Evolutionary conservation across 2,888 invertebrate species (phyloP).

Genomic region (Tachina lurida): DNA sequence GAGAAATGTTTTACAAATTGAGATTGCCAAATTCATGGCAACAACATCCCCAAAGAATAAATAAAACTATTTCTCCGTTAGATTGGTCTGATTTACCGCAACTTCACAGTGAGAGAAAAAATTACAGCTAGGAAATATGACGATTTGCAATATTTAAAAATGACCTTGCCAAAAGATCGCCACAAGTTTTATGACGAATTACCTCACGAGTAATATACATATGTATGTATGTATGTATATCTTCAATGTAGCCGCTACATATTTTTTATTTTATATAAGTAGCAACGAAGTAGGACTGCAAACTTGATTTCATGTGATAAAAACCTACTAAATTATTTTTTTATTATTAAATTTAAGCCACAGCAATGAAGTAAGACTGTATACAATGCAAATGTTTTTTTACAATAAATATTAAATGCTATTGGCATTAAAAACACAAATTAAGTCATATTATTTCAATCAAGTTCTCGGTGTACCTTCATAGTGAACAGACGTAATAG

Average conservation of each 20-base stretch:
- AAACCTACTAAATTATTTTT: not conserved
- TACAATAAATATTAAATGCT: conserved; percentile 1
- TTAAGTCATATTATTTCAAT: too few species aligned
- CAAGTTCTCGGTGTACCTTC: too few species aligned
- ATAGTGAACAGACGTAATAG: too few species aligned
- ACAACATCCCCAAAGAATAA: too few species aligned
- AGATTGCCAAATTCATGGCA: too few species aligned
- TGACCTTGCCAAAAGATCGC: conserved; percentile 2
- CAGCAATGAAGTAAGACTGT: conserved; percentile 8
- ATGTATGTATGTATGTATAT: too few species aligned
- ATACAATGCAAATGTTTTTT: conserved; percentile 1
- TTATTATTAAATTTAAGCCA: conserved; percentile 12
- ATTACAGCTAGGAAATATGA: conserved; percentile 3
- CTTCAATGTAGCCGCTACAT: too few species aligned
- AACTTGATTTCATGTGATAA: conserved; percentile 2
- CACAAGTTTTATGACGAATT: too few species aligned
- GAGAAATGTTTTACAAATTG: too few species aligned
- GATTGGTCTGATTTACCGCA: too few species aligned
- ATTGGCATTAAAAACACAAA: not conserved
- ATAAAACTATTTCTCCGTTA: too few species aligned
- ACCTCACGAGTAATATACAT: too few species aligned
- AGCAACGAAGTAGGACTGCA: conserved; percentile 8
- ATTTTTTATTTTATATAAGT: not conserved
- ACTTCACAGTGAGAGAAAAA: conserved; percentile 9
- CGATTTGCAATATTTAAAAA: conserved; percentile 14